These are phyloP conservation scores for Phaethon lepturus DNA, from an alignment of 2,113 vertebrate genomes.

Conservation along the genomic window DNA sequence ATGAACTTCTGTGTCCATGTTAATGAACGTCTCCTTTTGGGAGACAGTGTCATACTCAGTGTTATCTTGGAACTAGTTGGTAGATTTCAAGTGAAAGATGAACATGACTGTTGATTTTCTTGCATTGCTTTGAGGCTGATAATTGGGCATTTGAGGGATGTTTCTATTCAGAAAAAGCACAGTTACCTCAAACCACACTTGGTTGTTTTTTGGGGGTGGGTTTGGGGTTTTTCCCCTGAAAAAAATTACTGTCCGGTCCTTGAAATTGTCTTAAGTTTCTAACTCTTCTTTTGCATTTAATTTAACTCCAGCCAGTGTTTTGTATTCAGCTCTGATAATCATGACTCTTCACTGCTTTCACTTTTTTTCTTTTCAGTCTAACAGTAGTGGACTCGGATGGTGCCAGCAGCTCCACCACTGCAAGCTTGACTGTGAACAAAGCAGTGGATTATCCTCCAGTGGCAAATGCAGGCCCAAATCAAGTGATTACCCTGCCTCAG, in stretches of 20 bases:
- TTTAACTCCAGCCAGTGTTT: neutral
- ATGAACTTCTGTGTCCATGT: neutral
- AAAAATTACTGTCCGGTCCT: neutral
- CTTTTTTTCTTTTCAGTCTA: slow-evolving; percentile 75
- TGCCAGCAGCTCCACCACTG: slow-evolving; percentile 89
- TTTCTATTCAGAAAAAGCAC: neutral
- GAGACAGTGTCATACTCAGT: neutral
- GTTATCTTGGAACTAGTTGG: neutral
- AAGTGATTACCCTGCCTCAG: slow-evolving; percentile 93
- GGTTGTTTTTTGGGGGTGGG: too few species aligned
- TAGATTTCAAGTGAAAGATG: neutral
- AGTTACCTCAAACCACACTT: neutral
- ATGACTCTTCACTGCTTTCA: neutral
- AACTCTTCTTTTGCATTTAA: neutral
- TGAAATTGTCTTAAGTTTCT: neutral
- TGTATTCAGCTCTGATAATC: neutral
- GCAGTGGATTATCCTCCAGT: slow-evolving; percentile 94
- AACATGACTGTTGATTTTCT: neutral
- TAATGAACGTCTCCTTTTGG: neutral
- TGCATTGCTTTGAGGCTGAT: neutral
- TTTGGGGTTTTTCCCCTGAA: neutral
- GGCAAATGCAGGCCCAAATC: slow-evolving; percentile 92
- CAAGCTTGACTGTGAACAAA: slow-evolving; percentile 90
- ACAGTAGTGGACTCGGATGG: slow-evolving; percentile 95
- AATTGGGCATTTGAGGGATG: neutral